These are phyloP conservation scores for Xylocampa areola DNA, from an alignment of 2,888 invertebrate species.

Conservation along the genomic window DNA sequence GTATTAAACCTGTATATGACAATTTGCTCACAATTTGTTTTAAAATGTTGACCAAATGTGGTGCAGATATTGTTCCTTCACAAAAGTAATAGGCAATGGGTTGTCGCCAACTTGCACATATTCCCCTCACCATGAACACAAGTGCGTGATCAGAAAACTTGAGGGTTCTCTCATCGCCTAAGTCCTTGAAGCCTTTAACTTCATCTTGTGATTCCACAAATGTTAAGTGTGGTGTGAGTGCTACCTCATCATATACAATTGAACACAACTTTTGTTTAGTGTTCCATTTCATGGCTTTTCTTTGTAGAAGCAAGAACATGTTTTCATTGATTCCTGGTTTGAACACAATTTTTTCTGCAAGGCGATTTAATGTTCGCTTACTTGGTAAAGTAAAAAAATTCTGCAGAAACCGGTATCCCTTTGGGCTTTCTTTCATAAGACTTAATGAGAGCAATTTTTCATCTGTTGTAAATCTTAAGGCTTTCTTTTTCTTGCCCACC, in stretches of 20 bases:
- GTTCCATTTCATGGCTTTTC: conserved; percentile 1
- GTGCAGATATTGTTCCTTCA: too few relatives aligned
- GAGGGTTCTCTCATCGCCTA: too few relatives aligned
- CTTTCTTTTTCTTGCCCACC: not conserved
- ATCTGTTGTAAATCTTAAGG: conserved; percentile 5
- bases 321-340: conserved; percentile 4
- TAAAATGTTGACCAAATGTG: too few relatives aligned
- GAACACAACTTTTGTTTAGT: conserved; percentile 3
- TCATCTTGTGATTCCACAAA: not conserved
- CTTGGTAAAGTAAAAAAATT: conserved; percentile 5
- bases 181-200: too few relatives aligned
- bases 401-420: conserved; percentile 4
- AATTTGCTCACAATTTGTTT: too few relatives aligned
- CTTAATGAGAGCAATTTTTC: conserved; percentile 8
- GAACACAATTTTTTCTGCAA: conserved; percentile 5
- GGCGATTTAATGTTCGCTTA: conserved; percentile 4
- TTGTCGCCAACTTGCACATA: too few relatives aligned
- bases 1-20: too few relatives aligned
- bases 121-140: too few relatives aligned
- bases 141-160: too few relatives aligned
- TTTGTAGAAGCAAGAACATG: not conserved
- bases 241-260: not conserved
- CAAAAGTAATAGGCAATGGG: too few relatives aligned
- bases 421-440: conserved; percentile 13
- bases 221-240: not conserved